phyloP scores from a whole-genome alignment of 2,113 vertebrate genomes.

The Phalacrocorax brasilianus region DNA sequence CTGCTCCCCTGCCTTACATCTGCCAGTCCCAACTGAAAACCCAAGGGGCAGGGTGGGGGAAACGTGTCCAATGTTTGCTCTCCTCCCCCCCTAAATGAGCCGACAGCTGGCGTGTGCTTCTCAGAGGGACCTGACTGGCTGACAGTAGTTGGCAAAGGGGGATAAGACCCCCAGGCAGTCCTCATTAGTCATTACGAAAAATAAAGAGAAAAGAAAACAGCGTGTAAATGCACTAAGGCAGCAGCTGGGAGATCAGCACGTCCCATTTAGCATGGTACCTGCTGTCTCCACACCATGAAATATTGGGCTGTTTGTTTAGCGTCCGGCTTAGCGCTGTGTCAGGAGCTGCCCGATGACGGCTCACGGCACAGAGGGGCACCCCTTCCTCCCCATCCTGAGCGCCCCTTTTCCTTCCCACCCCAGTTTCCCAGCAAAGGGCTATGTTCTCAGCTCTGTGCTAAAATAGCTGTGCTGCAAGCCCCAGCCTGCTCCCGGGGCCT shows the following conservation, averaged over 20 bases:
- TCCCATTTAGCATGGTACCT: background rate
- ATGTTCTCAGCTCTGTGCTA: background rate
- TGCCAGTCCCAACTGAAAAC: background rate
- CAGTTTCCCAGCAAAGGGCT: rapidly evolving
- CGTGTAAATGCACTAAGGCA: background rate
- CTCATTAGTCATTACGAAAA: slow-evolving; percentile 5
- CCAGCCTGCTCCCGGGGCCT: background rate
- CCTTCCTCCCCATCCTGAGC: rapidly evolving
- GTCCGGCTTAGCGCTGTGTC: rapidly evolving
- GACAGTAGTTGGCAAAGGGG: background rate
- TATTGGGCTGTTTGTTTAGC: background rate
- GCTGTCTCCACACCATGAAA: background rate
- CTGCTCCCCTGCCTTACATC: slow-evolving; percentile 30
- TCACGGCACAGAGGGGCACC: background rate
- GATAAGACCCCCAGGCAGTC: slow-evolving; percentile 14
- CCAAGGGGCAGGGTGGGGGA: background rate
- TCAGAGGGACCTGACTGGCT: background rate
- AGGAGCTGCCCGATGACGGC: background rate
- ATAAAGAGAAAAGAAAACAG: background rate
- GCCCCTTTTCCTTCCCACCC: background rate
- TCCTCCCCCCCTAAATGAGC: background rate
- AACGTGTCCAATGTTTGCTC: background rate
- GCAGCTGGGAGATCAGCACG: slow-evolving; percentile 50
- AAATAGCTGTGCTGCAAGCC: background rate
- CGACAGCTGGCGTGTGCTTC: slow-evolving; percentile 50